These are phyloP conservation scores for Torymus texanus DNA, from an alignment of 2,888 invertebrate species.

Conservation along the genomic window DNA sequence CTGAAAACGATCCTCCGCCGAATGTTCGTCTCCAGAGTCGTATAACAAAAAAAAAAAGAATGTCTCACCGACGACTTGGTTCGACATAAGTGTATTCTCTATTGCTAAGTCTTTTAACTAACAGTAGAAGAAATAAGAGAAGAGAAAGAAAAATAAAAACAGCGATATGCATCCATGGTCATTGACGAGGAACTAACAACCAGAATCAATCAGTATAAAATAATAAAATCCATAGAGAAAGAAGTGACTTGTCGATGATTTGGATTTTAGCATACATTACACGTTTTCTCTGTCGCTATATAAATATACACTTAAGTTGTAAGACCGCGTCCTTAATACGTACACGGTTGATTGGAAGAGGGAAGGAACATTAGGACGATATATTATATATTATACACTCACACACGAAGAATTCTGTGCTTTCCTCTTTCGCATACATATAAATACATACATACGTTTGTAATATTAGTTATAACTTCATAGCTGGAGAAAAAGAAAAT, in stretches of 20 bases:
- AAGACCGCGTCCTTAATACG: conserved; percentile 35
- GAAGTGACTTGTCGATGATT: conserved; percentile 25
- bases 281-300: conserved; percentile 19
- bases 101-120: conserved; percentile 56
- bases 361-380: conserved; percentile 45
- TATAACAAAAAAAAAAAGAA: background rate
- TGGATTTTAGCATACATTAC: background rate
- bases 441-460: conserved; percentile 14
- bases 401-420: conserved; percentile 53
- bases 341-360: conserved; percentile 39
- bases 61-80: conserved; percentile 25
- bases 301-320: too few relatives aligned
- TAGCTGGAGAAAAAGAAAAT: conserved; percentile 56
- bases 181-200: conserved; percentile 3
- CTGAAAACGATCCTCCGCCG: background rate
- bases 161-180: conserved; percentile 24
- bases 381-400: too few relatives aligned
- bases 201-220: conserved; percentile 1
- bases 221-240: background rate
- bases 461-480: conserved; percentile 52
- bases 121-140: conserved; percentile 44
- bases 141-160: background rate
- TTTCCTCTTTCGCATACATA: conserved; percentile 56
- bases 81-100: conserved; percentile 54
- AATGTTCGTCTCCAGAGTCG: too few relatives aligned